phyloP scores from a whole-genome alignment of 2,797 vertebrate species.

The Pipistrellus nathusii region DNA sequence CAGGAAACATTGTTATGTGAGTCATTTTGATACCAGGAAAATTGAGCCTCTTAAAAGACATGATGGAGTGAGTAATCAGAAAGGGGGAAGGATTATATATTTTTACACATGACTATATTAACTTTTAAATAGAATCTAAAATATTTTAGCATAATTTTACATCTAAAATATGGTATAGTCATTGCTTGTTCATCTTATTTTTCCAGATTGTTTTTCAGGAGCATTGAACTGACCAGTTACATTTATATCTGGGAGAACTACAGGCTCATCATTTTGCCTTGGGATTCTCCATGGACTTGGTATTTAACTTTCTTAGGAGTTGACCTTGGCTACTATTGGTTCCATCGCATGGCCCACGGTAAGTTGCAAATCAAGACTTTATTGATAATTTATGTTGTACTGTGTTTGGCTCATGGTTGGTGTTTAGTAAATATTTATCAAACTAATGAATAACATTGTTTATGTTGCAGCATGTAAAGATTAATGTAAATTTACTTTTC shows the following conservation, averaged over 20 bases:
- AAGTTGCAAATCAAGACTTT: constrained; percentile 72
- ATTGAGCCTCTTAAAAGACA: not conserved
- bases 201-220: constrained; percentile 91
- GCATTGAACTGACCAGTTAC: constrained; percentile 92
- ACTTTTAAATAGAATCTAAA: not conserved
- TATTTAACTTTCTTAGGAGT: constrained; percentile 94
- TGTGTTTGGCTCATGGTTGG: not conserved
- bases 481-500: constrained; percentile 21
- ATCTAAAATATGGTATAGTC: not conserved
- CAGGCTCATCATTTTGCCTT: constrained; percentile 91
- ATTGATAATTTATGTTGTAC: constrained; percentile 39
- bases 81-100: not conserved
- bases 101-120: not conserved
- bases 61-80: not conserved
- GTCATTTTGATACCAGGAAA: not conserved
- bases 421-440: not conserved
- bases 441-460: not conserved
- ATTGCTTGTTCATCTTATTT: constrained; percentile 20
- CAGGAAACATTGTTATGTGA: not conserved
- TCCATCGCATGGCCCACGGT: constrained; percentile 95
- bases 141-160: not conserved
- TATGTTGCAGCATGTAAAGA: not conserved
- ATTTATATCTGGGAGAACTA: constrained; percentile 93
- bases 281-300: constrained; percentile 96
- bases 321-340: constrained; percentile 95